Percentiles rank a stretch among this genome's conserved stretches.
Conservation (phyloP, 1,140 invertebrate species). For the Drosophila serrata region DNA sequence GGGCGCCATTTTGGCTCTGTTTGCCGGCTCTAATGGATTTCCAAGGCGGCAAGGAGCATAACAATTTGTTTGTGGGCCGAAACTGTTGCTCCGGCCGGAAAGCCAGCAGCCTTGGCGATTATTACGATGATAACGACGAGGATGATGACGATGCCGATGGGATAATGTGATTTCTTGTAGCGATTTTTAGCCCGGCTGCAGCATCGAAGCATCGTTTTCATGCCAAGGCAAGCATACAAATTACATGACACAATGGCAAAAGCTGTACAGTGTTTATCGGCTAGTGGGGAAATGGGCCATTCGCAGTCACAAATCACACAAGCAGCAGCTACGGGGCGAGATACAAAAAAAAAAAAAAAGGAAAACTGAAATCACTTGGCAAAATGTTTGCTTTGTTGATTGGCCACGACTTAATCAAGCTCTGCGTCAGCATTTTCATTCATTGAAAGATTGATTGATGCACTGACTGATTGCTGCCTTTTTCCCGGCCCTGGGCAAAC, state of each 20-base stretch:
- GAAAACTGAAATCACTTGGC: slow-evolving; percentile 33
- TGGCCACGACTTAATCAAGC: slow-evolving; percentile 56
- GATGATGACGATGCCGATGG: slow-evolving; percentile 41
- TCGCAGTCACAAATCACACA: slow-evolving; percentile 10
- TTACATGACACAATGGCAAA: slow-evolving; percentile 41
- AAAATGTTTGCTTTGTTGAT: slow-evolving; percentile 66
- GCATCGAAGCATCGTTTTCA: slow-evolving; percentile 26
- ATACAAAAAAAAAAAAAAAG: not conserved
- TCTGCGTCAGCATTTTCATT: slow-evolving; percentile 55
- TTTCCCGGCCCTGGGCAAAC: slow-evolving; percentile 38
- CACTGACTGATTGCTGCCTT: slow-evolving; percentile 44
- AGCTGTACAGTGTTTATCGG: slow-evolving; percentile 22
- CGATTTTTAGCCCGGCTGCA: slow-evolving; percentile 39
- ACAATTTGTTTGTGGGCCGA: slow-evolving; percentile 53
- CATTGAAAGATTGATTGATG: slow-evolving; percentile 59
- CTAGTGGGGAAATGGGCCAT: slow-evolving; percentile 9
- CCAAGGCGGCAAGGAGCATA: slow-evolving; percentile 56
- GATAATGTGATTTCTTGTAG: slow-evolving; percentile 56
- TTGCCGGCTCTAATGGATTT: slow-evolving; percentile 55
- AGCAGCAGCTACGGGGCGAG: not conserved
- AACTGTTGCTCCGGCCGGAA: slow-evolving; percentile 40
- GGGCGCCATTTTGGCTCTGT: slow-evolving; percentile 48
- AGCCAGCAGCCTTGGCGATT: slow-evolving; percentile 28
- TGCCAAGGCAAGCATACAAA: slow-evolving; percentile 46
- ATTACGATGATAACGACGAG: slow-evolving; percentile 18